Conservation (phyloP, 2,888 invertebrate genomes). For the Lottia gigantea region DNA sequence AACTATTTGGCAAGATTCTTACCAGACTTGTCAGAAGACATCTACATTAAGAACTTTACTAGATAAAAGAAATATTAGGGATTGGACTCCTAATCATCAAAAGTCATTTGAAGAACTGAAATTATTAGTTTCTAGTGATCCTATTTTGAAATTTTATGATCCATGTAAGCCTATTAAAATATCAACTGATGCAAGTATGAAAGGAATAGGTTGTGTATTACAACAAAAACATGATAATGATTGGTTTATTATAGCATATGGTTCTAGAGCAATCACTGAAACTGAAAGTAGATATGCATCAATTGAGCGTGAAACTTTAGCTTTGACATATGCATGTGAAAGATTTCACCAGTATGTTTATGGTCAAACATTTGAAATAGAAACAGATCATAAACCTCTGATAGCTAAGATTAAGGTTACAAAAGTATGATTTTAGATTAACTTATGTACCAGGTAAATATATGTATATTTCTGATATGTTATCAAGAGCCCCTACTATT, state of each 20-base stretch:
- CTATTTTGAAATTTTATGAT: slow-evolving; percentile 23
- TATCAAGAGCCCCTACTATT: slow-evolving; percentile 4
- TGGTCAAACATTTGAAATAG: slow-evolving; percentile 22
- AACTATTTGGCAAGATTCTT: neutral
- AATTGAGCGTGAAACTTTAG: slow-evolving; percentile 24
- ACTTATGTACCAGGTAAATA: slow-evolving; percentile 17
- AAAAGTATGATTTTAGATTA: slow-evolving; percentile 15
- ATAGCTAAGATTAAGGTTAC: slow-evolving; percentile 14
- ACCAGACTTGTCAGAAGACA: neutral
- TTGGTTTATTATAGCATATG: slow-evolving; percentile 24
- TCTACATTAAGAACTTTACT: slow-evolving; percentile 5
- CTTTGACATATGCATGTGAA: slow-evolving; percentile 25
- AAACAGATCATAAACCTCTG: slow-evolving; percentile 27
- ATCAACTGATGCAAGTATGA: slow-evolving; percentile 16
- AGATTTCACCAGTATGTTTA: slow-evolving; percentile 25
- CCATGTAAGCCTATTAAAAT: slow-evolving; percentile 18
- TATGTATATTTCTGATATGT: slow-evolving; percentile 17
- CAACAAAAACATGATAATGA: slow-evolving; percentile 20
- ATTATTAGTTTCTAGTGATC: neutral
- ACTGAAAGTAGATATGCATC: slow-evolving; percentile 23
- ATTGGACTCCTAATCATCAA: slow-evolving; percentile 2
- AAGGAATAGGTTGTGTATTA: slow-evolving; percentile 23
- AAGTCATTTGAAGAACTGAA: slow-evolving; percentile 15
- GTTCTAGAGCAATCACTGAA: slow-evolving; percentile 22
- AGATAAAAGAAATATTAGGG: slow-evolving; percentile 7